These are phyloP conservation scores for Heteromyza rotundicornis DNA, from an alignment of 2,888 invertebrate genomes.

Conservation along the genomic window DNA sequence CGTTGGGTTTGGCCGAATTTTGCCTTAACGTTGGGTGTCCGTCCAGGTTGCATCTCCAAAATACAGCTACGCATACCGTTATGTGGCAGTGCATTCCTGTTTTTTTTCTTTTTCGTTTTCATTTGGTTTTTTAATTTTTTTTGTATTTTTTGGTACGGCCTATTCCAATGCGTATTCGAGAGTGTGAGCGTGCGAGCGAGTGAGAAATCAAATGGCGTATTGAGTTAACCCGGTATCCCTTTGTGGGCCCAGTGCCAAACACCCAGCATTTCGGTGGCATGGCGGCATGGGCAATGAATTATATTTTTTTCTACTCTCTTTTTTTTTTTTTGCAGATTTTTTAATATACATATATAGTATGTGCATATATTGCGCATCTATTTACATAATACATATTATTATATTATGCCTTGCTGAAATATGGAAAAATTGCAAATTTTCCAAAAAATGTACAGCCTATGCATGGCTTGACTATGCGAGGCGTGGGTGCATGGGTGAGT, in stretches of 20 bases:
- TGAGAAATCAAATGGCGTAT: conserved; percentile 13
- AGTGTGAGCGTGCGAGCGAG: conserved; percentile 3
- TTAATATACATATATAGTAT: not conserved
- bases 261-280: no score
- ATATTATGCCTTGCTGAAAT: conserved; percentile 18
- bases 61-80: not conserved
- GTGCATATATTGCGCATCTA: conserved; percentile 13
- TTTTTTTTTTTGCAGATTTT: not conserved
- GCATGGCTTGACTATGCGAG: conserved; percentile 14
- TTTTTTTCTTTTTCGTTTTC: not conserved
- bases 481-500: no score
- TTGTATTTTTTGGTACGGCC: not conserved
- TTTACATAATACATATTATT: conserved; percentile 26
- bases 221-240: no score
- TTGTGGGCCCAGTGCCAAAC: no score
- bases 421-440: conserved; percentile 19
- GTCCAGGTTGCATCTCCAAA: not conserved
- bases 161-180: not conserved
- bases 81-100: not conserved
- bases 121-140: not conserved
- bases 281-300: conserved; percentile 12
- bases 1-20: conserved; percentile 3
- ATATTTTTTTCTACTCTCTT: conserved; percentile 12
- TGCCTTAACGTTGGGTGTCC: not conserved
- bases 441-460: conserved; percentile 22